Percentiles rank a stretch among this genome's conserved stretches.
Evolutionary conservation across 2,888 invertebrate species (phyloP).

Genomic region (Eupithecia vulgata): DNA sequence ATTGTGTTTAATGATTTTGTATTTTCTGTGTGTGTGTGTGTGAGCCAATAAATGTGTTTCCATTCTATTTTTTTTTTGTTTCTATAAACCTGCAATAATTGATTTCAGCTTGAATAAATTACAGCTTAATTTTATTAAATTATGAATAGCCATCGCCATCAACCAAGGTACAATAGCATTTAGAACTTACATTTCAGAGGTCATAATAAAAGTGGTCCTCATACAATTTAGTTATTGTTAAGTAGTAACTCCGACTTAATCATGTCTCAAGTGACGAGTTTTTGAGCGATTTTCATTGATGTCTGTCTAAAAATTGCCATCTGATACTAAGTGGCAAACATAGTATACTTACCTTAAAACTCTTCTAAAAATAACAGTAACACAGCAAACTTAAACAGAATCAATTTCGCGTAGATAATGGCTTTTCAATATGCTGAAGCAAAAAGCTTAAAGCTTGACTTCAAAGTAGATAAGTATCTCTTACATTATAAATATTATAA

Average conservation of each 20-base stretch:
- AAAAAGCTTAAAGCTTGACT: not conserved
- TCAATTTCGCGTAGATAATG: slow-evolving; percentile 2
- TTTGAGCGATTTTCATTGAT: not conserved
- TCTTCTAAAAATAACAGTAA: not conserved
- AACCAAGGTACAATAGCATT: not conserved
- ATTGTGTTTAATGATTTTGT: no score
- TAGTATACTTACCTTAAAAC: not conserved
- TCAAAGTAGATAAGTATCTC: slow-evolving; percentile 1
- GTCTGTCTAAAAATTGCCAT: not conserved
- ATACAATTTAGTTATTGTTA: not conserved
- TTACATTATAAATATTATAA: not conserved
- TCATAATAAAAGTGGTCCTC: not conserved
- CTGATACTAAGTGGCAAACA: not conserved
- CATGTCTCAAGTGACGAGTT: not conserved
- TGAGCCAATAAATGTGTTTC: no score
- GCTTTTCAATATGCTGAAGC: not conserved
- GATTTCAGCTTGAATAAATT: not conserved
- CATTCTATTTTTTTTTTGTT: no score
- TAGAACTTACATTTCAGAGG: not conserved
- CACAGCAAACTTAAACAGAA: not conserved
- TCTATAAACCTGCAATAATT: not conserved
- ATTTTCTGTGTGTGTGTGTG: no score
- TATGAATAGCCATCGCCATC: not conserved
- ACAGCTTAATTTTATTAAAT: not conserved
- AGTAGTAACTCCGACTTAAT: not conserved